phyloP scores from a whole-genome alignment of 2,113 vertebrate species.

The Oreochromis spilurus region DNA sequence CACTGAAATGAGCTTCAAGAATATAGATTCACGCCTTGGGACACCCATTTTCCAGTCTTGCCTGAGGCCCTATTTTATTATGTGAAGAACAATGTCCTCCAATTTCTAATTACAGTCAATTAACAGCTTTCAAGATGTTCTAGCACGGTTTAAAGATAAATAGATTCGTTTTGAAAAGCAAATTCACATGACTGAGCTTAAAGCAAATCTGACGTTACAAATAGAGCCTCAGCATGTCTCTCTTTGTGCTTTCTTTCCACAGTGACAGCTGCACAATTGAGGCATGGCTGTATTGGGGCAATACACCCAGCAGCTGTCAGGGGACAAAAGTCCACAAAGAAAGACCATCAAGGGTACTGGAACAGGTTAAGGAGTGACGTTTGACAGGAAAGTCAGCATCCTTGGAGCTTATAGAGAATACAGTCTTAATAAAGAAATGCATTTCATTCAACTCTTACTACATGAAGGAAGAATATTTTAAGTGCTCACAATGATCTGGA shows the following conservation, averaged over 20 bases:
- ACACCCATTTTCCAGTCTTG: constrained; percentile 18
- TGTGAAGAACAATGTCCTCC: neutral
- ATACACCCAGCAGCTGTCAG: constrained; percentile 27
- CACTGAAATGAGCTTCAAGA: neutral
- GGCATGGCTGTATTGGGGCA: neutral
- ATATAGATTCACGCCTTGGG: neutral
- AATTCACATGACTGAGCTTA: constrained; percentile 3
- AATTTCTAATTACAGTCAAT: neutral
- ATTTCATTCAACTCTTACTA: constrained; percentile 26
- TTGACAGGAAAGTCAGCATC: constrained; percentile 6
- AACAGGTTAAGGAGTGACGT: neutral
- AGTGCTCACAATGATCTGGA: constrained; percentile 70
- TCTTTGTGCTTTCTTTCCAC: constrained; percentile 36
- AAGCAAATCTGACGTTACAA: constrained; percentile 21
- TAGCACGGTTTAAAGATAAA: neutral
- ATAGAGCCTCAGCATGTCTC: constrained; percentile 46
- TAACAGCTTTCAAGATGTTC: neutral
- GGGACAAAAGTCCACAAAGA: constrained; percentile 5
- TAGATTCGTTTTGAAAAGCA: neutral
- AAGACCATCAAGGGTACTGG: constrained; percentile 28
- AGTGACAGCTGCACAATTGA: constrained; percentile 23
- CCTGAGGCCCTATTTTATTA: constrained; percentile 42
- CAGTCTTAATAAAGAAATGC: neutral
- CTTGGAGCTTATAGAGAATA: neutral
- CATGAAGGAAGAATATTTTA: neutral